These are phyloP conservation scores for Oryctolagus cuniculus DNA, from an alignment of 2,113 vertebrate species.

Conservation along the genomic window mOryCun1.1 NC_091443.1:64700501-64701000, in stretches of 20 bases:
- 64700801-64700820: slow-evolving; percentile 11
- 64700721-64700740: slow-evolving; percentile 46
- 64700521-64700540: no score
- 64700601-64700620: neutral
- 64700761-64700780: slow-evolving; percentile 42
- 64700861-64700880: neutral
- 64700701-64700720: neutral
- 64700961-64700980: neutral
- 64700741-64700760: neutral
- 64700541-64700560: no score
- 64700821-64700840: slow-evolving; percentile 51
- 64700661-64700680: slow-evolving; percentile 1
- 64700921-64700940: slow-evolving; percentile 7
- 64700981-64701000: slow-evolving; percentile 41
- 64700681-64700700: slow-evolving; percentile 26
- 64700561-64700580: no score
- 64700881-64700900: slow-evolving; percentile 15
- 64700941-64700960: neutral
- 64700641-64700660: neutral
- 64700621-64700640: slow-evolving; percentile 6
- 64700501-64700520: no score
- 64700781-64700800: neutral
- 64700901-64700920: slow-evolving; percentile 20
- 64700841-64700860: slow-evolving; percentile 6
- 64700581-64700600: neutral